Base-by-base conservation (phyloP, 2,113 vertebrate genomes). In the Mesocricetus auratus region DNA sequence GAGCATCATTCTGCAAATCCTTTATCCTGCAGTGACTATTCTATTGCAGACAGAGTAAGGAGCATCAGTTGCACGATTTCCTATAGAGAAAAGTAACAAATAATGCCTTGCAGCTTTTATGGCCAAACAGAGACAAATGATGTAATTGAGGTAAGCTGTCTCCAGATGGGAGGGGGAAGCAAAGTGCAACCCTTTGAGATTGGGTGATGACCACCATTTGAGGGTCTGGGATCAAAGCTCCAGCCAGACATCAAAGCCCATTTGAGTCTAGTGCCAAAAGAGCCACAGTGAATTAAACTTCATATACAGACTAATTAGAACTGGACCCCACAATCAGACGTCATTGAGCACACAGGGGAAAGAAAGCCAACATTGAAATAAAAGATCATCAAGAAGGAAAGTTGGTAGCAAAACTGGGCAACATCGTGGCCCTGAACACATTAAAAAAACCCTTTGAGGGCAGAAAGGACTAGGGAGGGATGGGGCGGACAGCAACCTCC, bases 251-350 rank as follows among this genome's bases (percentile, higher is more conserved):
- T 98, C 97, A 95, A 98, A 98, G 97, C 93, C 92, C 60, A 22
- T 94, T 97, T 89, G 94, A 97, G 89, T 91, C 83, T 58, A 79
- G 50, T 73, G 94, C 97, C 96, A 93, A 96, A 97, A 97, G 96
- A 97, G 74, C 96, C 82, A 8, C 90, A 93, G 93, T 58, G 97
- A 98, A 98, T 89, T 96, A 95, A 98, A 97, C 97, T 97, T 97
- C 81, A 2, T 97, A 87, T 88, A 71, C 77, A 89, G 95, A 77
- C 97, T 98, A 97, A 98, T 98, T 98, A 98, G 97, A 97, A 96
- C 71, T 87, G 97, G 97, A 95, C 93, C 95, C 93, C 91, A 91
- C 97, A 97, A 94, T 97, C 96, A 97, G 96, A 88, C 96, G 97
- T 94, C 97, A 96, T 85, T 71, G 86, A 98, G 94, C 92, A 93